Evolutionary conservation across 2,113 vertebrate species (phyloP).

Genomic region (Festucalex cinctus): DNA sequence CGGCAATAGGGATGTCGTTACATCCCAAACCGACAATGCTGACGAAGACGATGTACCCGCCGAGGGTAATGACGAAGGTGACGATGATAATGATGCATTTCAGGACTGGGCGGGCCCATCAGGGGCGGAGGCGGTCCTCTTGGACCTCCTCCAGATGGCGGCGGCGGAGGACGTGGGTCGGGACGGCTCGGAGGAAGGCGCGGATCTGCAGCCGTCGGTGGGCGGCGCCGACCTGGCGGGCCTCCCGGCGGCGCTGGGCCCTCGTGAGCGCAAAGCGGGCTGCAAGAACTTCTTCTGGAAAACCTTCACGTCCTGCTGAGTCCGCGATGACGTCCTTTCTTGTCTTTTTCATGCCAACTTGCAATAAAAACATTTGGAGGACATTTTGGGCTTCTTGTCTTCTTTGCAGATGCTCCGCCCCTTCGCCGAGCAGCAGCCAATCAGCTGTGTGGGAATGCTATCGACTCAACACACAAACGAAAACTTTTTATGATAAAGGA

Average conservation of each 20-base stretch:
- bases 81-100: not conserved
- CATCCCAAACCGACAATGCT: too few species aligned
- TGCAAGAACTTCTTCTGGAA: conserved; percentile 99
- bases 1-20: too few species aligned
- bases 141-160: conserved; percentile 86
- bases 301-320: conserved; percentile 98
- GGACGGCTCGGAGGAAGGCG: conserved; percentile 79
- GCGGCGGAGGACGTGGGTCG: conserved; percentile 76
- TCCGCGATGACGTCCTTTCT: not conserved
- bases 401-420: not conserved
- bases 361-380: conserved; percentile 2
- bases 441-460: too few species aligned
- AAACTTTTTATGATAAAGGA: too few species aligned
- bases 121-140: conserved; percentile 83
- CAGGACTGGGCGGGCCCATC: conserved; percentile 87
- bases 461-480: too few species aligned
- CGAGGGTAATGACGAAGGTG: not conserved
- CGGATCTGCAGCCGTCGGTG: conserved; percentile 72
- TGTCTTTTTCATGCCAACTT: not conserved
- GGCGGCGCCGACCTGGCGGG: conserved; percentile 43
- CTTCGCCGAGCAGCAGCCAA: too few species aligned
- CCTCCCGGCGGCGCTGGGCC: conserved; percentile 50
- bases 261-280: conserved; percentile 94
- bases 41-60: too few species aligned
- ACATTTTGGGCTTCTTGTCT: not conserved